Evolutionary conservation across 2,888 invertebrate species (phyloP), one percentile per base, ranked within the genome.

Genomic region (Brachypalpus laphriformis): DNA sequence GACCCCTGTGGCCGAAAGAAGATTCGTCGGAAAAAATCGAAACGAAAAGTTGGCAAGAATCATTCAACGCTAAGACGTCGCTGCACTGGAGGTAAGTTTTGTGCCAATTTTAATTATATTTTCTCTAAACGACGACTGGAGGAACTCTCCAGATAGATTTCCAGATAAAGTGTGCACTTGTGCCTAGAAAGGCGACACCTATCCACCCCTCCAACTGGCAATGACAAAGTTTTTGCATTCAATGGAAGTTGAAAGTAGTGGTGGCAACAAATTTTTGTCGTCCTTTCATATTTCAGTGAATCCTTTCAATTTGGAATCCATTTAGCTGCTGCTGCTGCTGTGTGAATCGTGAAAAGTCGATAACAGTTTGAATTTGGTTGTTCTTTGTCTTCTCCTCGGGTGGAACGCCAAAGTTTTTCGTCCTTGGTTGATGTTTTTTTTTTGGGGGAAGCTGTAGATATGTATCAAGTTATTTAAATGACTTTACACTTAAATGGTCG

Each of bases 51-150:
- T 45, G 87, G 88, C 47, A 88, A 89, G 81, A 88, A 88, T 85
- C 88, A 88, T 71, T 89, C 88, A 45, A 89, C 88, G n/a, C 71
- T 89, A 5, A 72, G 88, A 25, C 82, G 87, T 59, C 82, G 87
- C 34, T 87, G 80, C 65, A 47, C 80, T 16, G 61, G 70, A 57
- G 82, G 88, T 88, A 87, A 88, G 88, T 88, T 68, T 51, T 51
- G 42, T 25, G 25, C 5, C 11, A 70, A 72, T 66, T 77, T 74
- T 63, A 68, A 71, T 59, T 37, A 71, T 14, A 56, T 11, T 42
- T 42, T 31, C 28, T 28, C 16, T 51, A 25, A 37, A 5, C 11
- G 49, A 49, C 16, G 45, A n/a, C n/a, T 3, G 40, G 28, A 45
- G n/a, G 45, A 54, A 45, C 42, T 72, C 40, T 31, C 1, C 28